Evolutionary conservation across 2,888 invertebrate genomes (phyloP), one percentile per base, ranked within the genome.

Genomic region (Teleogryllus oceanicus): DNA sequence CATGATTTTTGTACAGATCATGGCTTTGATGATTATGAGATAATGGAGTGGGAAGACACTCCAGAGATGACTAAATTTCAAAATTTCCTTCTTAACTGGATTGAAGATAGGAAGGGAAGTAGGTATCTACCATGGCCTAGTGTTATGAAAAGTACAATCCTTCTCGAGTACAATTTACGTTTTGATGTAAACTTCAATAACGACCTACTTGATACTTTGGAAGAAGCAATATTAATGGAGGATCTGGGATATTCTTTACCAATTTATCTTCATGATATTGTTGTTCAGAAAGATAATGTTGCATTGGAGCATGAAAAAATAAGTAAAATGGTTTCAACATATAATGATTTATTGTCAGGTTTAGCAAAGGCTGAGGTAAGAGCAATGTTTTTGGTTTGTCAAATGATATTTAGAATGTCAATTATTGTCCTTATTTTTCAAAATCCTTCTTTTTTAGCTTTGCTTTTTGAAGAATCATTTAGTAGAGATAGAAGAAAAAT

Each of bases 101-200:
- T 62, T 62, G n/a, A 18, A n/a, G 62, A n/a, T 62, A 62, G 62
- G 13, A 62, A 12, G n/a, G n/a, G 13, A n/a, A n/a, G 16, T 62
- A 13, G 16, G n/a, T 13, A 62, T 62, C 13, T 62, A 5, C n/a
- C 62, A 11, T 62, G 62, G 62, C n/a, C 62, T 5, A 62, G 62
- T 62, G n/a, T 62, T 12, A 62, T 62, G 13, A n/a, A n/a, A 62
- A n/a, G 62, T 18, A 62, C 13, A 62, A n/a, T 62, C 11, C 62
- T 62, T 62, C 62, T 62, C n/a, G 62, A 62, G 62, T 62, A 62
- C n/a, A 62, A 62, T n/a, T 62, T 62, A n/a, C 62, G n/a, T 13
- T 62, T 62, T 62, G 62, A 13, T 62, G n/a, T 62, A 13, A 62
- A 62, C 62, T 62, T 62, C 62, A n/a, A n/a, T 12, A n/a, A 62